Conservation (phyloP, 2,797 vertebrate species). For the Sebastes itinus region DNA sequence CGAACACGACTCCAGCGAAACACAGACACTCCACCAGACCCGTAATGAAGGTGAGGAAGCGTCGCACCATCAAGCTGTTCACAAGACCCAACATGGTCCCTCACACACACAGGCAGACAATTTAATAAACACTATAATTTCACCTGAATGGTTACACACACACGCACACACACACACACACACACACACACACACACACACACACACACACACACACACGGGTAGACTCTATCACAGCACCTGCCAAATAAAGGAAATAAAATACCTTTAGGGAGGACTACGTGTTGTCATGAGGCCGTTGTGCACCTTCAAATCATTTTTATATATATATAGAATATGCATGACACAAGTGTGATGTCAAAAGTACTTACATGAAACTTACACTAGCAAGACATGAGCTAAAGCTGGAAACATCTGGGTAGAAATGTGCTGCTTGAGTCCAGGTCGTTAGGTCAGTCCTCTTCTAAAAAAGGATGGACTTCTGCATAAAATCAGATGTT, state of each 20-base stretch:
- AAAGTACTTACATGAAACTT: neutral
- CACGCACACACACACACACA: neutral
- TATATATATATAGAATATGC: no score
- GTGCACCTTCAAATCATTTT: neutral
- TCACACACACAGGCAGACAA: neutral
- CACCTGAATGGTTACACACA: neutral
- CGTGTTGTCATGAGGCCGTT: neutral
- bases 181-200: neutral
- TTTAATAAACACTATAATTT: neutral
- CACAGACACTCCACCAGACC: slow-evolving; percentile 91
- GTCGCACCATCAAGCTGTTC: slow-evolving; percentile 53
- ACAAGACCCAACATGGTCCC: slow-evolving; percentile 63
- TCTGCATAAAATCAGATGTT: neutral
- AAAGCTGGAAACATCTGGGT: slow-evolving; percentile 8
- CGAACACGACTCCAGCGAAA: slow-evolving; percentile 89
- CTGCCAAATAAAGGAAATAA: neutral
- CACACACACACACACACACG: neutral
- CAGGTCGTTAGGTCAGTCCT: no score
- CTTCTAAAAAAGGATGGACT: neutral
- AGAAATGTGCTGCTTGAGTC: neutral
- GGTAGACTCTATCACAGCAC: neutral
- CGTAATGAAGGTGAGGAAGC: slow-evolving; percentile 82
- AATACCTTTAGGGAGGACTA: neutral
- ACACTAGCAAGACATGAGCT: neutral
- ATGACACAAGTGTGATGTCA: neutral